A percentile compares a stretch with the other conserved stretches of the same genome.
phyloP scores from a whole-genome alignment of 2,888 invertebrate genomes.

The Lobophora halterata region DNA sequence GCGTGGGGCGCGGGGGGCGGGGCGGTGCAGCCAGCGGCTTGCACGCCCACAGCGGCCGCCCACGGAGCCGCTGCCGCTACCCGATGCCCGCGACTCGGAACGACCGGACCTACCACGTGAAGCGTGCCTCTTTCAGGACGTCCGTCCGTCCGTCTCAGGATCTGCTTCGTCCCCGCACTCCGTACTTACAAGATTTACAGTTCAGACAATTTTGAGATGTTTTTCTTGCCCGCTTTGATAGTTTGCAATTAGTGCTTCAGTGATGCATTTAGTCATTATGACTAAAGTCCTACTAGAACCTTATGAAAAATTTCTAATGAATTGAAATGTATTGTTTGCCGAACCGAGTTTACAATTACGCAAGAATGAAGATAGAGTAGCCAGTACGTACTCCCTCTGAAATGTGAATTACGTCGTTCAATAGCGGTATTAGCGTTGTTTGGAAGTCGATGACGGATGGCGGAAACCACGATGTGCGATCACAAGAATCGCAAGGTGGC shows the following conservation, averaged over 20 bases:
- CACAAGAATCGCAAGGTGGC: constrained; percentile 23
- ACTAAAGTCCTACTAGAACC: too few relatives aligned
- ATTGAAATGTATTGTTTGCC: too few relatives aligned
- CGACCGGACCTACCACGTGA: constrained; percentile 21
- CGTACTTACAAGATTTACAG: neutral
- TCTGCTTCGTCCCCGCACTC: constrained; percentile 2
- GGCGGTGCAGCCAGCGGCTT: constrained; percentile 66
- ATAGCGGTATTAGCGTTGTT: constrained; percentile 12
- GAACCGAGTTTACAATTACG: neutral
- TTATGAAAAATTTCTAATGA: too few relatives aligned
- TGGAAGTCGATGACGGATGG: constrained; percentile 23
- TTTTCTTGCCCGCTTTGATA: too few relatives aligned
- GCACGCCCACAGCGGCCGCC: constrained; percentile 76
- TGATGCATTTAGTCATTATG: too few relatives aligned
- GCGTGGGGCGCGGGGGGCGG: constrained; percentile 64
- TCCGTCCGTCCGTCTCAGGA: constrained; percentile 9
- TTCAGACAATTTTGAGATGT: neutral
- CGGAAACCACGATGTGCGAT: constrained; percentile 24
- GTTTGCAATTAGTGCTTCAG: too few relatives aligned
- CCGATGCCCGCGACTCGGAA: constrained; percentile 36
- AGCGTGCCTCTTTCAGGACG: constrained; percentile 14
- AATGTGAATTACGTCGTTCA: constrained; percentile 18
- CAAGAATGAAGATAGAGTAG: constrained; percentile 1
- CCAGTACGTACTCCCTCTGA: too few relatives aligned
- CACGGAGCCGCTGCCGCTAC: constrained; percentile 47